Evolutionary conservation across 2,113 vertebrate species (phyloP), one percentile per base, ranked within the genome.

Genomic region (Rattus norvegicus): DNA sequence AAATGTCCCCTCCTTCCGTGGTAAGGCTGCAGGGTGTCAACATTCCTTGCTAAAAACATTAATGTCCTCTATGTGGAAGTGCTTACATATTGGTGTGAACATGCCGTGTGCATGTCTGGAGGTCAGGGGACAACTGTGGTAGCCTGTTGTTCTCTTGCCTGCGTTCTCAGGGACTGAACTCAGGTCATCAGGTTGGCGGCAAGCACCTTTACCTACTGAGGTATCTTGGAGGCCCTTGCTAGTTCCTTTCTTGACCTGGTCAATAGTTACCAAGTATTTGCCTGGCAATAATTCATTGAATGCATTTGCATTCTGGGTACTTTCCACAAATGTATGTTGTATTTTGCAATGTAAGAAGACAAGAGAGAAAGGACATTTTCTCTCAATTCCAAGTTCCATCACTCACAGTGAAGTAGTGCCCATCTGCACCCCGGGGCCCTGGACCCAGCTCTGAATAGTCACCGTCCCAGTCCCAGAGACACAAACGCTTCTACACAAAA

Each of bases 371-470:
- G 43, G 13, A 22, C 13, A 13, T 24, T 59, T 30, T n/a, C 5
- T 56, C 20, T 75, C 69, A 17, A 72, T 56, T 13, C 69, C 19
- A 88, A 80, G 36, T 89, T 52, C 79, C 63, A 22, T 49, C 20
- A 22, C 4, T 69, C 70, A 3, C 36, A 43, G 19, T 72, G 88
- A 81, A 61, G 1, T 1, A 39, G 24, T 1, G 52, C 17, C 33
- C 77, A 0, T 72, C 11, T 52, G 36, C 5, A 28, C 7, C 56
- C 0, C 0, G 59, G 59, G 14, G 6, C n/a, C 8, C 56, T 0
- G 13, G 54, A 26, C 59, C 36, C 76, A 47, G 43, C 43, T 75
- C 86, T 49, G 75, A 87, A 63, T 88, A 72, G 56, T 84, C 22
- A 69, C 30, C 33, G 67, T 69, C 67, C 67, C 67, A 63, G 24